phyloP scores from a whole-genome alignment of 2,113 vertebrate genomes.

The Phrynosoma platyrhinos region DNA sequence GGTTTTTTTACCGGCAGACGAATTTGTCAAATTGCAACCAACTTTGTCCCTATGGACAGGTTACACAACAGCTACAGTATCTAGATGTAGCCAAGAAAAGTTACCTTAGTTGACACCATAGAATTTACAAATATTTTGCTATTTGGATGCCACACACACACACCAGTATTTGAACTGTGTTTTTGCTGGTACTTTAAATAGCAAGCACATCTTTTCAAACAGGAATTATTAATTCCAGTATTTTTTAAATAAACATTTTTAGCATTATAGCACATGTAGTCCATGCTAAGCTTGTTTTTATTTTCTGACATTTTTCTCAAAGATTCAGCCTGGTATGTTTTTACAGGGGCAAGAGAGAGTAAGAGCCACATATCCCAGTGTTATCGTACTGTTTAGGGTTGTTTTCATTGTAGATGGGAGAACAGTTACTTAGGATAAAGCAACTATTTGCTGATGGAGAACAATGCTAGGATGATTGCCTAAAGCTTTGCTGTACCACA shows the following conservation, averaged over 20 bases:
- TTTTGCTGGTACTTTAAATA: constrained; percentile 7
- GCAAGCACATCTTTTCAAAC: constrained; percentile 18
- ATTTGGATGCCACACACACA: constrained; percentile 25
- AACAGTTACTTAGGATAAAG: constrained; percentile 55
- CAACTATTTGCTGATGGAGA: constrained; percentile 55
- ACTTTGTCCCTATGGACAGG: neutral
- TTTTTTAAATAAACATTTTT: constrained; percentile 74
- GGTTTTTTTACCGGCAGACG: neutral
- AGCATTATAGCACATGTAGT: constrained; percentile 46
- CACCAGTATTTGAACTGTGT: constrained; percentile 9
- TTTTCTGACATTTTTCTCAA: constrained; percentile 73
- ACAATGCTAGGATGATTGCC: constrained; percentile 26
- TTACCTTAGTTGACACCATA: neutral
- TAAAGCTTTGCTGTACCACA: constrained; percentile 29
- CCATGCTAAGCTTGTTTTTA: constrained; percentile 56
- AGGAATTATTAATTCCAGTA: constrained; percentile 49
- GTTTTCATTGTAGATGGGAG: constrained; percentile 76
- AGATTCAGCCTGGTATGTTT: constrained; percentile 75
- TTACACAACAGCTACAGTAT: constrained; percentile 9
- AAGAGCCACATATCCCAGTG: constrained; percentile 62
- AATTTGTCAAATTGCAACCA: neutral
- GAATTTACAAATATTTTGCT: neutral
- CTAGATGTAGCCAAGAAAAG: neutral
- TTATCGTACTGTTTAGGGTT: constrained; percentile 71
- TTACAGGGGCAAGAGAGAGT: constrained; percentile 62